Percentiles rank a stretch among this genome's conserved stretches.
Conservation (phyloP, 2,797 vertebrate species). For the Echeneis naucrates region DNA sequence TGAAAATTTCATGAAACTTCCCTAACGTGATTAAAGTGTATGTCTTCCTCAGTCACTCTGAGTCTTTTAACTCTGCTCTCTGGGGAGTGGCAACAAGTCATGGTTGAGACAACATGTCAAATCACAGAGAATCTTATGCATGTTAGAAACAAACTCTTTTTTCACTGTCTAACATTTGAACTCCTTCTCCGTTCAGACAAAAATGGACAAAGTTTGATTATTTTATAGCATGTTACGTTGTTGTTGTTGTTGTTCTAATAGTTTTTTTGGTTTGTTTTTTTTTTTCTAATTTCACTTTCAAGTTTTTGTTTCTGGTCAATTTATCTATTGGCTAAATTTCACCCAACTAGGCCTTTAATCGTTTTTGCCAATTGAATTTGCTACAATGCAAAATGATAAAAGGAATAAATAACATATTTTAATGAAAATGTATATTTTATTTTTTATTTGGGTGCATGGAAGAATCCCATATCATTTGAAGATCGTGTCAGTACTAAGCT, state of each 20-base stretch:
- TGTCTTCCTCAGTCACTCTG: constrained; percentile 81
- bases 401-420: not conserved
- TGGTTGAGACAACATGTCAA: constrained; percentile 83
- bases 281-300: constrained; percentile 34
- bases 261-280: too few relatives aligned
- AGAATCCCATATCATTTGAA: constrained; percentile 21
- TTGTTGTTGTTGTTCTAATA: too few relatives aligned
- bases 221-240: constrained; percentile 45
- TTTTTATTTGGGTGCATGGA: not conserved
- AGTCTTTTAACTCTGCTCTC: constrained; percentile 81
- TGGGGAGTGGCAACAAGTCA: constrained; percentile 84
- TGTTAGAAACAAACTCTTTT: constrained; percentile 63
- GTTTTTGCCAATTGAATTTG: constrained; percentile 4
- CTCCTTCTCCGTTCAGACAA: constrained; percentile 42
- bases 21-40: constrained; percentile 84
- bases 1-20: constrained; percentile 85
- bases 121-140: constrained; percentile 70
- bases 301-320: constrained; percentile 10
- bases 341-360: not conserved
- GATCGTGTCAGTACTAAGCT: constrained; percentile 39
- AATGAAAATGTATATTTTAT: not conserved
- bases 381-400: not conserved
- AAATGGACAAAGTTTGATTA: constrained; percentile 53
- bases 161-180: constrained; percentile 45
- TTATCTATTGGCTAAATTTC: not conserved